Conservation (phyloP, 2,888 invertebrate genomes). For the Fragum sueziense region DNA sequence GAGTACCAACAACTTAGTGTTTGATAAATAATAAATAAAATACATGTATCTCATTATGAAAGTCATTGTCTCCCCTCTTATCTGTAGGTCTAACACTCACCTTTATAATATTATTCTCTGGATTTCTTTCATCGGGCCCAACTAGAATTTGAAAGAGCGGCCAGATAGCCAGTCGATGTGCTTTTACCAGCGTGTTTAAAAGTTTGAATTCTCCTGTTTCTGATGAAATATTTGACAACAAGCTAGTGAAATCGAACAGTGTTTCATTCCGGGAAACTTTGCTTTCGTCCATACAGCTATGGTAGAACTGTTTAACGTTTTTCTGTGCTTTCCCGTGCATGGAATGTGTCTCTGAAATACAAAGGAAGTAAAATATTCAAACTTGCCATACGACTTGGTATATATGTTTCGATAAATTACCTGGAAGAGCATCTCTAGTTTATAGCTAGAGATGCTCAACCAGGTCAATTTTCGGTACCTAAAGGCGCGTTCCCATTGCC, state of each 20-base stretch:
- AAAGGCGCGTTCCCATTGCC: too few species aligned
- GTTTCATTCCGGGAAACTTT: conserved; percentile 55
- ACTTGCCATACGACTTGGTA: too few species aligned
- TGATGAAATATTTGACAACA: conserved; percentile 60
- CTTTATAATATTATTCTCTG: conserved; percentile 72
- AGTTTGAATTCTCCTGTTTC: conserved; percentile 48
- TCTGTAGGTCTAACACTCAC: too few species aligned
- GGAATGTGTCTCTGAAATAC: conserved; percentile 57
- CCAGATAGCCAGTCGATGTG: conserved; percentile 72
- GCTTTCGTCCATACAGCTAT: conserved; percentile 72
- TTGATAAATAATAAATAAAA: too few species aligned
- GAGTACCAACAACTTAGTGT: too few species aligned
- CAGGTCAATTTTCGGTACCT: too few species aligned
- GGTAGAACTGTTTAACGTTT: conserved; percentile 68
- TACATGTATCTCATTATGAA: too few species aligned
- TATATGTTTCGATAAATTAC: too few species aligned
- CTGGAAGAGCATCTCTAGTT: too few species aligned
- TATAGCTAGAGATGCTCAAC: too few species aligned
- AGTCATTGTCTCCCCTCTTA: too few species aligned
- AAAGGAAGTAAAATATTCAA: background rate
- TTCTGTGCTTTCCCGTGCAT: conserved; percentile 57
- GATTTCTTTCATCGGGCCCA: conserved; percentile 73
- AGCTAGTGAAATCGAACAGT: conserved; percentile 57
- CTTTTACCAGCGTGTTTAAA: conserved; percentile 57
- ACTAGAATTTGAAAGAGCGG: conserved; percentile 72